Conservation (phyloP, 1,140 invertebrate genomes). For the Drosophila nikananu region DNA sequence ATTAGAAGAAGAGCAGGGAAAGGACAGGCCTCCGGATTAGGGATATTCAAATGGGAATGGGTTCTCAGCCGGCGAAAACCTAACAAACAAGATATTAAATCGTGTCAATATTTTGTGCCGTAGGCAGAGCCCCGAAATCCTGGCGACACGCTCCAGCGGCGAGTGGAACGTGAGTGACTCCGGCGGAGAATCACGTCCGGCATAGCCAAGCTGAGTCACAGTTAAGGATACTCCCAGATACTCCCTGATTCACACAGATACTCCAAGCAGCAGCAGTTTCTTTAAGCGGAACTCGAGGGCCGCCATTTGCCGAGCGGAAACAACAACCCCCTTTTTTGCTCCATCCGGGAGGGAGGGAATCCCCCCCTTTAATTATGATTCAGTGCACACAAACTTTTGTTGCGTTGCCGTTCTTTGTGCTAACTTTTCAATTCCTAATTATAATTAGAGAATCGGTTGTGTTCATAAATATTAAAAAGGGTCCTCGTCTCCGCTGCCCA, state of each 20-base stretch:
- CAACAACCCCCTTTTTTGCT: slow-evolving; percentile 22
- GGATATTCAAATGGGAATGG: slow-evolving; percentile 50
- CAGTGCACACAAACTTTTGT: slow-evolving; percentile 83
- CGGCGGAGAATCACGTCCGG: slow-evolving; percentile 28
- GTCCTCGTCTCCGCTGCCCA: slow-evolving; percentile 36
- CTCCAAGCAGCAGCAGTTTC: slow-evolving; percentile 8
- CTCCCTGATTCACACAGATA: background rate
- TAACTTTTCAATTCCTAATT: slow-evolving; percentile 84
- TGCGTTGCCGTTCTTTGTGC: slow-evolving; percentile 76
- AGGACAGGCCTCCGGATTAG: slow-evolving; percentile 49
- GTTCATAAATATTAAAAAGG: slow-evolving; percentile 84
- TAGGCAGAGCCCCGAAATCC: slow-evolving; percentile 13
- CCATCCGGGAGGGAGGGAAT: background rate
- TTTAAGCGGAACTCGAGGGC: slow-evolving; percentile 59
- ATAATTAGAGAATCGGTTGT: slow-evolving; percentile 84
- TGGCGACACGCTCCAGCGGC: slow-evolving; percentile 33
- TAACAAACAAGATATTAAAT: slow-evolving; percentile 57
- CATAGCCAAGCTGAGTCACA: slow-evolving; percentile 31
- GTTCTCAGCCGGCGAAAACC: slow-evolving; percentile 22
- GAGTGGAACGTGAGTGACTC: slow-evolving; percentile 32
- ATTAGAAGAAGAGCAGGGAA: slow-evolving; percentile 57
- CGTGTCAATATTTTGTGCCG: slow-evolving; percentile 54
- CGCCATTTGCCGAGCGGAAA: slow-evolving; percentile 59
- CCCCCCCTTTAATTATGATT: slow-evolving; percentile 74
- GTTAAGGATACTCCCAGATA: slow-evolving; percentile 15